Evolutionary conservation across 2,888 invertebrate species (phyloP), one percentile per base, ranked within the genome.

Genomic region (Scaptomyza reducta): DNA sequence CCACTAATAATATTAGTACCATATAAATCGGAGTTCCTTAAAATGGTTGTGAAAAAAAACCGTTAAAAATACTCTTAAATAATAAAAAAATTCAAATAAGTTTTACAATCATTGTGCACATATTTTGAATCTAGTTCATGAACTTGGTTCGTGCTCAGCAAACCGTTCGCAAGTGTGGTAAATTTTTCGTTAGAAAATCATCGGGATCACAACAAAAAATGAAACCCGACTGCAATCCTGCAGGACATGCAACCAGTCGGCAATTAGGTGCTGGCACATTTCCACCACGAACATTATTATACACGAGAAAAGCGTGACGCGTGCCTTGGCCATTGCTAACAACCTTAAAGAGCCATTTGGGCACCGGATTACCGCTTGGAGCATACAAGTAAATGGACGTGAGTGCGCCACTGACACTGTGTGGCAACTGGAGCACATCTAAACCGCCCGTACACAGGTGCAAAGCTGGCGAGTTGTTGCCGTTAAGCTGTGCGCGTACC

Each of bases 401-500:
- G 5, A 38, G 33, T 1, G 55, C 6, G 2, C 38, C 55, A 1
- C 13, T n/a, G 1, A 13, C 29, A 2, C 4, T 44, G 11, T 53
- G 13, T 4, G 38, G 6, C 22, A 78, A 25, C 29, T 65, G 13
- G 5, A 78, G 33, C 0, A 82, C 71, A 1, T 16, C 67, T 0
- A 82, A 7, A 1, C 25, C 64, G 2, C 81, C 81, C 0, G 77
- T 79, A 29, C 80, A 82, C 13, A 82, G 35, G 1, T 56, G 44
- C 0, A 74, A 11, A 1, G 25, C 16, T 3, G 42, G 31, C 10
- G 13, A 64, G 11, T 7, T 31, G 25, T 35, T 42, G 0, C 9
- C 13, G 1, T 14, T n/a, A 0, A 77, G 14, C 29, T 69, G 25
- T 3, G 50, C 64, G 3, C 72, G 75, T 3, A 92, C 89, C 72